Base-by-base conservation (phyloP, 2,797 vertebrate genomes). In the Eutrigla gurnardus region DNA sequence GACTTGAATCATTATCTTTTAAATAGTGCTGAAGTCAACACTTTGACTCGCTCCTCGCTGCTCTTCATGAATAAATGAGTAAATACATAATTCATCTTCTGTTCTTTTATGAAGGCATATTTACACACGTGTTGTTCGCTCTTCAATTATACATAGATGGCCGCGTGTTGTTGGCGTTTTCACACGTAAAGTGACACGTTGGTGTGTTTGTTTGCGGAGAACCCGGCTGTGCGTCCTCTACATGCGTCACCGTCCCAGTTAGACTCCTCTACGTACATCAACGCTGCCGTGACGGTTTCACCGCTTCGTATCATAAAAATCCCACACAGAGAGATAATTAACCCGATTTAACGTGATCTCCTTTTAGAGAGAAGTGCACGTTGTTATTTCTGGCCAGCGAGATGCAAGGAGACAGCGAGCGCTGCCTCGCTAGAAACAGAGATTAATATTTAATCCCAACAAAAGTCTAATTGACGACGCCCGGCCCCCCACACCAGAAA, bases 361-460 rank as follows among this genome's bases (percentile, higher is more conserved):
- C 36, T 70, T 73, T 77, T 14, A 8, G 55, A 64, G 60, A 65
- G 73, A 57, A 25, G 46, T 63, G 40, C 75, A 53, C 54, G 47
- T 10, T 53, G 55, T 65, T 75, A 43, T 73, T 65, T 80, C 78
- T 82, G 62, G 59, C 49, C 57, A 57, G 67, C 47, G 15, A 63
- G 72, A 89, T 80, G 64, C 65, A 76, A 69, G 53, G 50, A 82
- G 85, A 81, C 80, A 79, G 78, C 46, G 55, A 36, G 59, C 65
- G 82, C 67, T 61, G 82, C 42, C 54, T 75, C 70, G 50, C 68
- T 42, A 53, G 75, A 71, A 77, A 47, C 73, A 73, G 17, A 69
- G 85, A 89, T 92, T 92, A 80, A 89, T 90, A 85, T 86, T 86
- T 87, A 88, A 92, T 86, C 89, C 89, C 84, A 85, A 90, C 89